Evolutionary conservation across 2,113 vertebrate species (phyloP).

Genomic region (Campylorhamphus procurvoides): DNA sequence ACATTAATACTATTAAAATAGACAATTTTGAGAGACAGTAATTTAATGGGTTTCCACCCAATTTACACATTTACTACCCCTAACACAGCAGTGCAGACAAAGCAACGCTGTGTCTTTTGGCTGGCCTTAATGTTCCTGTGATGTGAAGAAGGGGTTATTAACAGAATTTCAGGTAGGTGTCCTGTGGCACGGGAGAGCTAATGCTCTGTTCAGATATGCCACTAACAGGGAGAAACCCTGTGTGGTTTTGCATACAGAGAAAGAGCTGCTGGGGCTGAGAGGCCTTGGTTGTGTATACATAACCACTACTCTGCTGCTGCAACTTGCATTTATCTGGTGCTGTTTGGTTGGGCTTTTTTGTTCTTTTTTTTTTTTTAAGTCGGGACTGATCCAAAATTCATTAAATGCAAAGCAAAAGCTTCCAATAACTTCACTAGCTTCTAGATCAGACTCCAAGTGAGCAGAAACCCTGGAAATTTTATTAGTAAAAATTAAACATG

Average conservation of each 20-base stretch:
- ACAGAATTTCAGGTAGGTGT: neutral
- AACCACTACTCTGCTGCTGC: neutral
- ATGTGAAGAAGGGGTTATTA: neutral
- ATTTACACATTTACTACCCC: slow-evolving; percentile 12
- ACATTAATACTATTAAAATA: neutral
- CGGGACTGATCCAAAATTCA: neutral
- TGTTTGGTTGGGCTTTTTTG: neutral
- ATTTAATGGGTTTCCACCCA: neutral
- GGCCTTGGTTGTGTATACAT: neutral
- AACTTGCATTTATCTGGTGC: neutral
- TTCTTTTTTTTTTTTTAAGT: neutral
- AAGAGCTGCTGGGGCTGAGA: neutral
- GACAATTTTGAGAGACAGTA: slow-evolving; percentile 10
- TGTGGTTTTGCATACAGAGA: neutral
- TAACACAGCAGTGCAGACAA: neutral
- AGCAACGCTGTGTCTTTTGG: neutral
- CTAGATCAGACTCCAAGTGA: neutral
- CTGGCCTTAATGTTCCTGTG: neutral
- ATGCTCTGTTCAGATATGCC: neutral
- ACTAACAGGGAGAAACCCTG: neutral
- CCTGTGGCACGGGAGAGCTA: neutral
- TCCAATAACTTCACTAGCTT: neutral
- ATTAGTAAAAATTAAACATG: slow-evolving; percentile 52
- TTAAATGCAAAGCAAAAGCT: neutral
- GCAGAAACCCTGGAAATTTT: slow-evolving; percentile 27